Percentiles rank a stretch among this genome's conserved stretches.
phyloP scores from a whole-genome alignment of 1,140 invertebrate genomes.

The Vanessa atalanta region DNA sequence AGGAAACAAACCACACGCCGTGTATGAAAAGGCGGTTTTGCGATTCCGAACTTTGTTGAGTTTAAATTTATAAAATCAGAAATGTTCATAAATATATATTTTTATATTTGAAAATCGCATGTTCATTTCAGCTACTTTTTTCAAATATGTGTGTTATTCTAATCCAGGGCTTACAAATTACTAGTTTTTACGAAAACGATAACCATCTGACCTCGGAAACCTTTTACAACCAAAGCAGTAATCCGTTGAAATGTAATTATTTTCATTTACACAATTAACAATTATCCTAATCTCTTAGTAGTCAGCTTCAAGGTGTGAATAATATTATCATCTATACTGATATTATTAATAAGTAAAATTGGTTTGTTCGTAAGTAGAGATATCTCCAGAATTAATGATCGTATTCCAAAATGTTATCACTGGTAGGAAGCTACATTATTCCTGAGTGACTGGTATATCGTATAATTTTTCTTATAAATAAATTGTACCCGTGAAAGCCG shows the following conservation, averaged over 20 bases:
- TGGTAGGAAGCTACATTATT: too few species aligned
- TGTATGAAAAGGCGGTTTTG: constrained; percentile 26
- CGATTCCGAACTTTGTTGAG: constrained; percentile 14
- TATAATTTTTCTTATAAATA: too few species aligned
- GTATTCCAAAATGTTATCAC: too few species aligned
- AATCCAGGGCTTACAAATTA: not conserved
- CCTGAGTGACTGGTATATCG: too few species aligned
- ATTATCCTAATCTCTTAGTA: too few species aligned
- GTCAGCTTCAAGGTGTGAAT: too few species aligned
- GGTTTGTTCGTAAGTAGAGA: too few species aligned
- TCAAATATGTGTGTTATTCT: not conserved
- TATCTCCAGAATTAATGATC: too few species aligned
- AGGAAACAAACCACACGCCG: constrained; percentile 30
- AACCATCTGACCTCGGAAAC: not conserved
- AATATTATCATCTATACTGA: too few species aligned
- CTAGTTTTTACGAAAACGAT: not conserved
- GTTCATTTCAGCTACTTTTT: not conserved
- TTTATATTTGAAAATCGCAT: not conserved
- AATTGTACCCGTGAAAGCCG: too few species aligned
- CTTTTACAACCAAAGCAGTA: not conserved
- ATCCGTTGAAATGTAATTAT: not conserved
- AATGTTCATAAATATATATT: constrained; percentile 2
- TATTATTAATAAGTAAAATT: too few species aligned
- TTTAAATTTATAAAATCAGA: constrained; percentile 20
- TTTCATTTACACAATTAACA: not conserved